Base-by-base conservation (phyloP, 1,140 invertebrate genomes). In the Idris sp. region DNA sequence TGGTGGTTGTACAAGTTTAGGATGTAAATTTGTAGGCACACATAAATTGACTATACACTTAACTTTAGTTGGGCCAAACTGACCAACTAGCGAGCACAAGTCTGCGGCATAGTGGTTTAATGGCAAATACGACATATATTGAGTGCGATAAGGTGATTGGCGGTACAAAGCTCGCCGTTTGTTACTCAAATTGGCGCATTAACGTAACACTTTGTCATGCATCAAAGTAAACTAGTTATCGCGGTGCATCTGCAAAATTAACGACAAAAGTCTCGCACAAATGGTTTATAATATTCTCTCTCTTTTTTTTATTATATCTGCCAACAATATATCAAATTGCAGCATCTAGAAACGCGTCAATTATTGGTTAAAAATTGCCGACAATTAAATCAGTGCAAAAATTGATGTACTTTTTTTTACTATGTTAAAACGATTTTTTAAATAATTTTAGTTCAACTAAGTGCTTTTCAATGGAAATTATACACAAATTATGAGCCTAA, bases 31-130 rank as follows among this genome's bases (percentile, higher is more conserved):
- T 35, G 15, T 26, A 62, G 44, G 26, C 36, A 19, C n/a, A 36
- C 43, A 49, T 62, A 62, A 62, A 62, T 41, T 62, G 36, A 51
- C 36, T 41, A 51, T n/a, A n/a, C n/a, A n/a, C 43, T 61, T 44
- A 15, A 61, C 22, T 48, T 61, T 49, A n/a, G n/a, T n/a, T n/a
- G n/a, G n/a, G 26, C 22, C 16, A 59, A 46, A 61, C 13, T 40
- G 28, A n/a, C 31, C 31, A 16, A 16, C 10, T 13, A 38, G 11
- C 7, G 14, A 10, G 10, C 6, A 15, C 19, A 28, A 16, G 31
- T 56, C 26, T 41, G 8, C 3, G 14, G 16, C 11, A 33, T 11
- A 31, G 15, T 9, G 26, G 8, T 11, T 15, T 56, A 56, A 56
- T 41, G 26, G 14, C 18, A 46, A 38, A 38, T 28, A 46, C 19